Conservation (phyloP, 2,888 invertebrate species). For the Thalpophila matura region DNA sequence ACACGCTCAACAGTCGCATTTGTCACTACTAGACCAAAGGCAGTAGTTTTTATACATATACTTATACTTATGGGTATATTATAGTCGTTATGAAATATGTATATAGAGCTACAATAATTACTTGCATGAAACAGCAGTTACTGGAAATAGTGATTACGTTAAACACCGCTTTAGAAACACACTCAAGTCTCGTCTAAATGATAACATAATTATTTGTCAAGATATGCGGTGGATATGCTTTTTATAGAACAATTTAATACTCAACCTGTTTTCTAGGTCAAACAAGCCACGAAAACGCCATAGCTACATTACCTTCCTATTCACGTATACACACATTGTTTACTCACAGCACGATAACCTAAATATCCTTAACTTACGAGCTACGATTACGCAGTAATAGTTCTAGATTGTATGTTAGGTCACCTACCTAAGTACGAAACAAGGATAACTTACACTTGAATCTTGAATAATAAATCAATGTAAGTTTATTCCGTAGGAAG, state of each 20-base stretch:
- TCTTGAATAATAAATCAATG: conserved; percentile 12
- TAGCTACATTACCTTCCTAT: conserved; percentile 24
- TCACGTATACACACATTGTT: conserved; percentile 48
- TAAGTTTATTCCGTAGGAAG: conserved; percentile 9
- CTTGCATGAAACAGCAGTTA: conserved; percentile 3
- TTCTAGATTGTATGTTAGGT: conserved; percentile 41
- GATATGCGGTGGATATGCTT: conserved; percentile 34
- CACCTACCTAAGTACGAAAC: conserved; percentile 21
- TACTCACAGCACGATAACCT: conserved; percentile 54
- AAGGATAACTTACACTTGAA: conserved; percentile 18
- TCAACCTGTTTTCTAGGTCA: conserved; percentile 65
- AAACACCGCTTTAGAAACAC: conserved; percentile 37
- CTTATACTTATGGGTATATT: not conserved
- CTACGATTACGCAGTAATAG: conserved; percentile 37
- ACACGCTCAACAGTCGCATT: too few relatives aligned
- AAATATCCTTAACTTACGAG: conserved; percentile 46
- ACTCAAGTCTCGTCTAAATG: conserved; percentile 16
- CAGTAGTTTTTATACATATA: too few relatives aligned
- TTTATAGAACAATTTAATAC: conserved; percentile 47
- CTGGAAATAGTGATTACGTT: conserved; percentile 25
- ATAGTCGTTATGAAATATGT: too few relatives aligned
- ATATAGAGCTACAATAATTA: conserved; percentile 12
- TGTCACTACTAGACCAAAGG: too few relatives aligned
- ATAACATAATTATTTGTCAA: conserved; percentile 22
- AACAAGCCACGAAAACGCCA: conserved; percentile 55